A percentile compares a stretch with the other conserved stretches of the same genome.
These are phyloP conservation scores for Rhabdomys dilectus DNA, from an alignment of 2,113 vertebrate genomes.

Conservation along the genomic window DNA sequence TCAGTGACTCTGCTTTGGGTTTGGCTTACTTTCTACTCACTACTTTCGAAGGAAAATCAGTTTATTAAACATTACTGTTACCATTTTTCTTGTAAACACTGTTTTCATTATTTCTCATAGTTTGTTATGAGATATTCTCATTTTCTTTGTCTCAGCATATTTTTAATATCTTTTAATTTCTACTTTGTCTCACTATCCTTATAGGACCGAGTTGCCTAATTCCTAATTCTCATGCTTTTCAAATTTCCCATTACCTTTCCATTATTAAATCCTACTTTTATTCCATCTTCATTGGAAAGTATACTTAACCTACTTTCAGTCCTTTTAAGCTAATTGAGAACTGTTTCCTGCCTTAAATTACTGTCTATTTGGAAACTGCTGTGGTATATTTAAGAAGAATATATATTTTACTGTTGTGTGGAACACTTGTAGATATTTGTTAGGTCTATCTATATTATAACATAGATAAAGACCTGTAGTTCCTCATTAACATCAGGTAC, in stretches of 20 bases:
- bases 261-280: background rate
- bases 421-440: background rate
- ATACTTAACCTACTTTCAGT: background rate
- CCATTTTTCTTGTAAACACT: background rate
- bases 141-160: background rate
- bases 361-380: background rate
- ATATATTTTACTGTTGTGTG: background rate
- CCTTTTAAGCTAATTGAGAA: background rate
- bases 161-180: background rate
- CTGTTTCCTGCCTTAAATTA: background rate
- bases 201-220: no score
- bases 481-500: background rate
- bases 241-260: background rate
- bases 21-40: background rate
- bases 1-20: background rate
- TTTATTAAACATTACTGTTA: background rate
- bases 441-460: background rate
- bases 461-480: background rate
- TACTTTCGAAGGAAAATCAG: background rate
- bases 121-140: background rate
- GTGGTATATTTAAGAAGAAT: background rate
- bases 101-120: background rate
- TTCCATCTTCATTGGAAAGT: background rate
- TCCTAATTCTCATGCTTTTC: background rate
- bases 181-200: background rate